These are phyloP conservation scores for Zalophus californianus DNA, from an alignment of 2,797 vertebrate genomes.

Conservation along the genomic window DNA sequence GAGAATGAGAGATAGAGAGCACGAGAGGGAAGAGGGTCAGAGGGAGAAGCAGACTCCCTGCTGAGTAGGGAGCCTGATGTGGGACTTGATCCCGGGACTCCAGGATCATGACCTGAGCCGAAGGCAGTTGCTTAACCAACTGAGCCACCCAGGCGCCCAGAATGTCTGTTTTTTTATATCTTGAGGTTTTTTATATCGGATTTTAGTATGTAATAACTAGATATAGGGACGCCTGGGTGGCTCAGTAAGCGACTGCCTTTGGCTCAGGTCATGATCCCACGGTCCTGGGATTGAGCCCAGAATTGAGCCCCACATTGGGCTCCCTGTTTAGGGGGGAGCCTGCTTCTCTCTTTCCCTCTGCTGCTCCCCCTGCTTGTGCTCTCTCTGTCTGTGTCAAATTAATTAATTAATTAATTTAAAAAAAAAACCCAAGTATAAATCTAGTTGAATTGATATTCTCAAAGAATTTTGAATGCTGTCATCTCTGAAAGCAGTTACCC, in stretches of 20 bases:
- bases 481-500: background rate
- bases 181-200: background rate
- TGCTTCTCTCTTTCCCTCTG: background rate
- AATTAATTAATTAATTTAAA: background rate
- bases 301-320: background rate
- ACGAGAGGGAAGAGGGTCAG: too few species aligned
- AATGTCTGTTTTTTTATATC: constrained; percentile 12
- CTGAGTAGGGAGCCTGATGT: too few species aligned
- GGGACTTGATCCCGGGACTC: too few species aligned
- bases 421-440: background rate
- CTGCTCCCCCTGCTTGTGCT: background rate
- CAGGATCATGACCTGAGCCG: too few species aligned
- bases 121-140: too few species aligned
- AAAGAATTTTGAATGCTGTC: constrained; percentile 29
- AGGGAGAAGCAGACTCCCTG: too few species aligned
- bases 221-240: background rate
- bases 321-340: background rate
- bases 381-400: background rate
- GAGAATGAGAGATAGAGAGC: too few species aligned
- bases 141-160: too few species aligned
- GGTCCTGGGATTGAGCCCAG: background rate
- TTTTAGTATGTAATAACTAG: background rate
- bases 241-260: background rate
- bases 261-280: background rate
- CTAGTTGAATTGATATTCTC: background rate